These are phyloP conservation scores for Chionis minor DNA, from an alignment of 2,113 vertebrate species.

Conservation along the genomic window DNA sequence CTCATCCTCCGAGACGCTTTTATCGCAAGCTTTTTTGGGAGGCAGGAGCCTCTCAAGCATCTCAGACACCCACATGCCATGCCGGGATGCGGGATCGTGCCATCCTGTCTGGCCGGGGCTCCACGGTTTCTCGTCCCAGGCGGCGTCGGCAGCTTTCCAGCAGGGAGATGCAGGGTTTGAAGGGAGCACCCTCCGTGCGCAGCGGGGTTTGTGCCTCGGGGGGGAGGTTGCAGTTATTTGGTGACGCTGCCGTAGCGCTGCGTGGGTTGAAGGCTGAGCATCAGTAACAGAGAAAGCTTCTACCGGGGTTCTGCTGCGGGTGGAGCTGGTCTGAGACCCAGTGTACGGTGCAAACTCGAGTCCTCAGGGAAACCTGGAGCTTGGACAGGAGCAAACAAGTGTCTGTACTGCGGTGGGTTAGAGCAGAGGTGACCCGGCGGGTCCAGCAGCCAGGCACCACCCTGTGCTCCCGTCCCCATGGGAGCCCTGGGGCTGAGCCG, in stretches of 20 bases:
- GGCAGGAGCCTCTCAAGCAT: neutral
- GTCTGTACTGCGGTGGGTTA: neutral
- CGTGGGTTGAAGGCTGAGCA: neutral
- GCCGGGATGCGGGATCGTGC: neutral
- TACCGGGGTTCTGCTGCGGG: neutral
- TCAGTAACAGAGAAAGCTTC: neutral
- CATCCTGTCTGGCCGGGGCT: neutral
- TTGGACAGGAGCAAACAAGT: neutral
- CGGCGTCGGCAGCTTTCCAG: neutral
- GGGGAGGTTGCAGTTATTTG: too few relatives aligned
- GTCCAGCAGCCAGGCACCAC: fast-evolving
- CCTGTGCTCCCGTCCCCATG: neutral
- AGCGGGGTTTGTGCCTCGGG: neutral
- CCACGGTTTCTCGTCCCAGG: neutral
- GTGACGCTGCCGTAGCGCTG: neutral
- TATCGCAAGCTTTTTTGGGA: neutral
- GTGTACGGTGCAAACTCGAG: neutral
- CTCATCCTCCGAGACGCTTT: neutral
- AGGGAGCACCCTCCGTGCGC: neutral
- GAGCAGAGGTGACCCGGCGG: fast-evolving
- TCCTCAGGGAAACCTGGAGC: neutral
- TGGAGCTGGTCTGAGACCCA: neutral
- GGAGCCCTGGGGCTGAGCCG: neutral
- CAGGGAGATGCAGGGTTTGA: fast-evolving
- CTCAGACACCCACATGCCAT: neutral